Evolutionary conservation across 2,797 vertebrate genomes (phyloP), one percentile per base, ranked within the genome.

Genomic region (Cichlasoma orientale): DNA sequence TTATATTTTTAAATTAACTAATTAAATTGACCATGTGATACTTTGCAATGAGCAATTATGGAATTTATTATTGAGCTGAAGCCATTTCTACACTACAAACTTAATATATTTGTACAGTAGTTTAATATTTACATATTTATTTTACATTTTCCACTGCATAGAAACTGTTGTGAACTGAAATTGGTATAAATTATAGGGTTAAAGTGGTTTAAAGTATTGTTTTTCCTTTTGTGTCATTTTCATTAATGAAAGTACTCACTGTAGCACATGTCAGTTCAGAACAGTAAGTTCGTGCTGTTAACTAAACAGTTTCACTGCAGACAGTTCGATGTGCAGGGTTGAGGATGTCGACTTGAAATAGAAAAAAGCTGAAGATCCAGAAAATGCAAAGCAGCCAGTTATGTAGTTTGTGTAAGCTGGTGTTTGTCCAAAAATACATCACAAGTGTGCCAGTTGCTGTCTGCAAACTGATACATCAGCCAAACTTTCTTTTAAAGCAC

Each of bases 301-400:
- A 47, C 7, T 68, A 58, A 82, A 74, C 21, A 38, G 25, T 72
- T 81, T 72, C n/a, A 50, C 57, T 75, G 75, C 54, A 79, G 57
- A 33, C 27, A 78, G 7, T 75, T 54, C 25, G 78, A 69, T 59
- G 56, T 86, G 72, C 47, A 50, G 59, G 75, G 72, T 68, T 61
- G 52, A 88, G 47, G 55, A 85, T 89, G 87, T 87, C 81, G 86
- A 83, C 85, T 75, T 23, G 11, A 87, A 90, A 93, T 82, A 54
- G 59, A 85, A 80, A 80, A 80, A 83, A 50, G 8, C 2, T 75
- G 0, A 88, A 78, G 75, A 87, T 87, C 74, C 72, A 74, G 58
- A 86, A 90, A 91, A 92, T 89, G 90, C 83, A 89, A 87, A 84
- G 81, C 83, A 93, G 91, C 84, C 88, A 90, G 88, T 93, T 93